Evolutionary conservation across 1,140 invertebrate genomes (phyloP).

Genomic region (Nylanderia fulva): DNA sequence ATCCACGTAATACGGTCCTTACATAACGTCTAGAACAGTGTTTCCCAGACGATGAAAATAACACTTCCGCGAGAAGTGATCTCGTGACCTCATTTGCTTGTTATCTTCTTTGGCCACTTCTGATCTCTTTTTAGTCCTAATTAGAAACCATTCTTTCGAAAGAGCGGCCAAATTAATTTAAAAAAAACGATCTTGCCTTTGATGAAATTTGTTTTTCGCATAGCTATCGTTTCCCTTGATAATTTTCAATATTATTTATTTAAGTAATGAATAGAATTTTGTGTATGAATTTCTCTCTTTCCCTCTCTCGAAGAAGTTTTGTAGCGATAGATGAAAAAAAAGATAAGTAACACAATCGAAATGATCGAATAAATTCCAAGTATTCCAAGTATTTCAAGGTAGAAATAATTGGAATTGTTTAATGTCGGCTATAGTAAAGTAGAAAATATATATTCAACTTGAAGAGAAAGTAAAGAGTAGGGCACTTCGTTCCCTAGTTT

Average conservation of each 20-base stretch:
- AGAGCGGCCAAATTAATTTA: not conserved
- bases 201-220: not conserved
- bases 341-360: not conserved
- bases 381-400: not conserved
- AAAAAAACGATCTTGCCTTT: not conserved
- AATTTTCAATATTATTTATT: constrained; percentile 6
- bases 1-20: constrained; percentile 6
- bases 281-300: not conserved
- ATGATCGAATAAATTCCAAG: not conserved
- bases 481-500: not conserved
- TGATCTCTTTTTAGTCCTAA: not conserved
- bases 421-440: not conserved
- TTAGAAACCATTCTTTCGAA: not conserved
- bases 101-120: constrained; percentile 26
- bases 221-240: not conserved
- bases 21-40: constrained; percentile 34
- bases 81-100: constrained; percentile 22
- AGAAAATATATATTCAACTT: not conserved
- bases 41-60: constrained; percentile 50
- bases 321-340: too few relatives aligned
- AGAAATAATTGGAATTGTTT: not conserved
- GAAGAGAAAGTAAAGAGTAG: not conserved
- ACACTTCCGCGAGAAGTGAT: constrained; percentile 44
- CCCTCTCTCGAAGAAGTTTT: not conserved
- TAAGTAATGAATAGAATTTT: not conserved